Conservation (phyloP, 2,113 vertebrate species). For the Seriola aureovittata region DNA sequence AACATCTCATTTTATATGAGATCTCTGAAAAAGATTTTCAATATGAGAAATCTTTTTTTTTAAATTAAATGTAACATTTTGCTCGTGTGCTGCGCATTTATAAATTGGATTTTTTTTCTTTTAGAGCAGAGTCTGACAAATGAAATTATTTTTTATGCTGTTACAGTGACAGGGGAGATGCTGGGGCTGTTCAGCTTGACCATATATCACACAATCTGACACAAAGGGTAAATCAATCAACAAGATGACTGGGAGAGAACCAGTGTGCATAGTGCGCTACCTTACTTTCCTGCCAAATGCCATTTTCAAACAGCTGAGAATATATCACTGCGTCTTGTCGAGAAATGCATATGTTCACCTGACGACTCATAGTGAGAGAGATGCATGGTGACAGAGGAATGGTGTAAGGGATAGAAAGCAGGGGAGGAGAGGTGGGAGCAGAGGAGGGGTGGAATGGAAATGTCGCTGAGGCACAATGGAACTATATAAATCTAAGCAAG, state of each 20-base stretch:
- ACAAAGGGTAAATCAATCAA: conserved; percentile 70
- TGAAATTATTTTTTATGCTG: conserved; percentile 63
- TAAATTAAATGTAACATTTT: conserved; percentile 40
- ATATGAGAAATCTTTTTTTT: background rate
- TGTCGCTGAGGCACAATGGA: conserved; percentile 60
- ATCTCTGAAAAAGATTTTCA: conserved; percentile 2
- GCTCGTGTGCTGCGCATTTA: conserved; percentile 8
- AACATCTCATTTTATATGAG: background rate
- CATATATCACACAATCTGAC: conserved; percentile 63
- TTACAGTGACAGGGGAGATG: conserved; percentile 61
- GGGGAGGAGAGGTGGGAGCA: conserved; percentile 12
- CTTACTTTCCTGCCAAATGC: conserved; percentile 41
- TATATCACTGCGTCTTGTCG: conserved; percentile 46
- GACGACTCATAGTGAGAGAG: conserved; percentile 36
- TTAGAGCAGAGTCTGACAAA: conserved; percentile 37
- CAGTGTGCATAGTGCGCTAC: background rate
- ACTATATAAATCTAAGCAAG: conserved; percentile 74
- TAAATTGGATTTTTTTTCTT: conserved; percentile 37
- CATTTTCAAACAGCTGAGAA: conserved; percentile 59
- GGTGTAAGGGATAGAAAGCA: conserved; percentile 20
- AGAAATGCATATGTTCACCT: conserved; percentile 68
- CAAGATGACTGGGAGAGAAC: conserved; percentile 19
- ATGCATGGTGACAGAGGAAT: conserved; percentile 40
- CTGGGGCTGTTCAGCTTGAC: conserved; percentile 35
- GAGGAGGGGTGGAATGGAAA: conserved; percentile 59